Evolutionary conservation across 2,113 vertebrate genomes (phyloP).

Genomic region (Bolborhynchus lineola): DNA sequence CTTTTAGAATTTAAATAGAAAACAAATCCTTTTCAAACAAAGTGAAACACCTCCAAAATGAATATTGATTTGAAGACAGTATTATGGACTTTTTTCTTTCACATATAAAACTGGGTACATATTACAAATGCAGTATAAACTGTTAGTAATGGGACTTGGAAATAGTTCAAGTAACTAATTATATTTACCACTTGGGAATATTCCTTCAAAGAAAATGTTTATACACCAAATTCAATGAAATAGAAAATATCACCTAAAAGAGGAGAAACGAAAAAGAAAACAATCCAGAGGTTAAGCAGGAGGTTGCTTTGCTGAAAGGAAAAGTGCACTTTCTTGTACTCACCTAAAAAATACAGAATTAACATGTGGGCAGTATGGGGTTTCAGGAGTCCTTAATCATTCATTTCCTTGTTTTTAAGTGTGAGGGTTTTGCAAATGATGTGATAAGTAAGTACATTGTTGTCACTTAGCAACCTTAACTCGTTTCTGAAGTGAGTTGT

Average conservation of each 20-base stretch:
- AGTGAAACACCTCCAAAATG: not conserved
- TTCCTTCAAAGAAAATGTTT: not conserved
- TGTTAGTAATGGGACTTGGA: not conserved
- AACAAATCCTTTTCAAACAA: not conserved
- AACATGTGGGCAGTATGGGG: conserved; percentile 5
- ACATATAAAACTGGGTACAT: not conserved
- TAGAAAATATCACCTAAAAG: not conserved
- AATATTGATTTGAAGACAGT: not conserved
- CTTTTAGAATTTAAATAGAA: not conserved
- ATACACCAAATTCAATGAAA: not conserved
- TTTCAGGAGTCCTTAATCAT: conserved; percentile 51
- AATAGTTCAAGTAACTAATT: not conserved
- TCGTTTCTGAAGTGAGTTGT: conserved; percentile 57
- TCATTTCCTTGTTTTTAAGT: conserved; percentile 60
- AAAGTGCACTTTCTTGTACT: not conserved
- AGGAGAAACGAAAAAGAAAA: not conserved
- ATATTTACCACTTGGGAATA: not conserved
- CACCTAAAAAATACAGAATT: conserved; percentile 1
- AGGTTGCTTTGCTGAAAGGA: conserved; percentile 9
- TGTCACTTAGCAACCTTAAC: conserved; percentile 71
- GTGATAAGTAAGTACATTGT: conserved; percentile 63
- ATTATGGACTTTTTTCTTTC: not conserved
- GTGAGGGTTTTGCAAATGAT: conserved; percentile 54
- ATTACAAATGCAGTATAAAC: not conserved
- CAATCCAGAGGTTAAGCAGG: not conserved